Base-by-base conservation (phyloP, 2,888 invertebrate genomes). In the Pandemis heparana region DNA sequence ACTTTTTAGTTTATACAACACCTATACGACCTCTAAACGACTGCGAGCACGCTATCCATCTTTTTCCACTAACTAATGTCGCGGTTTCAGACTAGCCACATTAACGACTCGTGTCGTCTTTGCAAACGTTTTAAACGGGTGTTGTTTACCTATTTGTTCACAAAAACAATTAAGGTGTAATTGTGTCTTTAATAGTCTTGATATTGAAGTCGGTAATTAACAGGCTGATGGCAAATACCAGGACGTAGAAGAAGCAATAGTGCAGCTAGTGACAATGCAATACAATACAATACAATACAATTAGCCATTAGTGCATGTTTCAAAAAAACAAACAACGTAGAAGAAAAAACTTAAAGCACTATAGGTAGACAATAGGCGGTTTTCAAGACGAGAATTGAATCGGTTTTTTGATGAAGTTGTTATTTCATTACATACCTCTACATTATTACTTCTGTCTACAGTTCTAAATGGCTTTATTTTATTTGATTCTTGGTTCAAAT, bases 31-130 rank as follows among this genome's bases (percentile, higher is more conserved):
- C 51, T 61, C 41, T 61, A 66, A 51, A 46, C 38, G 38, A 32
- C 39, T 23, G 16, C 38, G n/a, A 53, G 43, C 56, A 18, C 8
- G 61, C 72, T 18, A 72, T 72, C 39, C 18, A 46, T 67, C 72
- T 67, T 32, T 53, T 53, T 53, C 46, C 67, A 62, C 56, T 63
- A 43, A 67, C 67, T 67, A 67, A 72, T 72, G 71, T 12, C 41
- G 61, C 41, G 72, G 67, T 67, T 60, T 18, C 53, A 23, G 46
- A 72, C 53, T 43, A 62, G 38, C 32, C 53, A 7, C 67, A 72
- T 71, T 71, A 71, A 18, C n/a, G 60, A 61, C 41, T 66, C 12
- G n/a, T 10, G 48, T 60, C 66, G 60, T 60, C 71, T 51, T 66
- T 61, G 23, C 23, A 16, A 62, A 62, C 56, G 46, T 48, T 48